These are phyloP conservation scores for Amblyjoppa fuscipennis DNA, from an alignment of 2,888 invertebrate genomes.

Conservation along the genomic window DNA sequence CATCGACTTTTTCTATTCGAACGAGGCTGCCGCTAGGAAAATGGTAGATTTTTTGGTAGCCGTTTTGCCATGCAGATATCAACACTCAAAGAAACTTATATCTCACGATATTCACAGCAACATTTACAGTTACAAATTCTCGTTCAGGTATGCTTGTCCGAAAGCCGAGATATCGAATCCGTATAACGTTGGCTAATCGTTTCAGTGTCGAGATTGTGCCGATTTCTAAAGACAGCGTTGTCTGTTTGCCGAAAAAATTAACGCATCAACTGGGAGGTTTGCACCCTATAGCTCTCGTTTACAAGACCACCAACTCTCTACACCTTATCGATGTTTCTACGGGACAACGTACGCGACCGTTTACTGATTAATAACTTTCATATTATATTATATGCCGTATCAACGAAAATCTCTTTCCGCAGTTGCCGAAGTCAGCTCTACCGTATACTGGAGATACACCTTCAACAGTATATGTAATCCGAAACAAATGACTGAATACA, in stretches of 20 bases:
- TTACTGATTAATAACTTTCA: not conserved
- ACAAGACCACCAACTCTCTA: slow-evolving; percentile 95
- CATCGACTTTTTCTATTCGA: slow-evolving; percentile 97
- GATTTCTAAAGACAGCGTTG: slow-evolving; percentile 96
- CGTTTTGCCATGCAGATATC: slow-evolving; percentile 94
- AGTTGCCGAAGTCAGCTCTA: slow-evolving; percentile 94
- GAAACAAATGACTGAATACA: slow-evolving; percentile 95
- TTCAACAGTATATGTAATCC: slow-evolving; percentile 96
- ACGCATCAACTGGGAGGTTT: slow-evolving; percentile 95
- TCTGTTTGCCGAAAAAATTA: slow-evolving; percentile 95
- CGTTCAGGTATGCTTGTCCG: slow-evolving; percentile 86
- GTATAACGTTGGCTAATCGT: not conserved
- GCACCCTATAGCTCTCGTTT: slow-evolving; percentile 94
- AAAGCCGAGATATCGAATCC: not conserved
- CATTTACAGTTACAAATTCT: slow-evolving; percentile 98
- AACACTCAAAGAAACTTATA: slow-evolving; percentile 97
- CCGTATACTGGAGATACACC: slow-evolving; percentile 94
- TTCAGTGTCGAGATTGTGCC: slow-evolving; percentile 97
- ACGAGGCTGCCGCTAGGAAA: slow-evolving; percentile 96
- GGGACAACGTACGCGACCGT: slow-evolving; percentile 89
- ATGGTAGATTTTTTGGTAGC: slow-evolving; percentile 97
- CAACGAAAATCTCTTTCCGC: slow-evolving; percentile 47
- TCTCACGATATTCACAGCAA: slow-evolving; percentile 99
- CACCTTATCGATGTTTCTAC: slow-evolving; percentile 97
- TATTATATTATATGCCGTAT: not conserved